Evolutionary conservation across 2,888 invertebrate species (phyloP).

Genomic region (Ormia ochracea): DNA sequence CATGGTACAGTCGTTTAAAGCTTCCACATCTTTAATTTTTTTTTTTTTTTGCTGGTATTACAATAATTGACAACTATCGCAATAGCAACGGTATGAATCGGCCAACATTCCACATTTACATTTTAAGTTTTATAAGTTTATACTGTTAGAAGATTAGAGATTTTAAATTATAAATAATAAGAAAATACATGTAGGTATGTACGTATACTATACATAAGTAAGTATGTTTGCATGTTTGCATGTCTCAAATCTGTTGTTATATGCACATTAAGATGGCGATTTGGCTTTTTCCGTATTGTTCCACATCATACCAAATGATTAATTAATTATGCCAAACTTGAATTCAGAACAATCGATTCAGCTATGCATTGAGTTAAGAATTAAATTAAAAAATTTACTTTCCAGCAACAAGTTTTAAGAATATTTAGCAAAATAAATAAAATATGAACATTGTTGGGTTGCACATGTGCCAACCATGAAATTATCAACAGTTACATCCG

Average conservation of each 20-base stretch:
- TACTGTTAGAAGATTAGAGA: slow-evolving; percentile 16
- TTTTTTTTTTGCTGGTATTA: slow-evolving; percentile 17
- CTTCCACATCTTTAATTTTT: no score
- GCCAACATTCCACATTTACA: slow-evolving; percentile 53
- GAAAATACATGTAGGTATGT: slow-evolving; percentile 31
- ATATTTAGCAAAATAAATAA: no score
- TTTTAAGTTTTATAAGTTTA: slow-evolving; percentile 33
- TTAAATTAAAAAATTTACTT: no score
- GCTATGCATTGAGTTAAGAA: no score
- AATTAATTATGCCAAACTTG: no score
- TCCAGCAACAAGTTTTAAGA: no score
- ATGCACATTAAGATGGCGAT: background rate
- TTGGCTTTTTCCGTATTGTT: background rate
- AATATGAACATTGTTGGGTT: no score
- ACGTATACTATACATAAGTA: slow-evolving; percentile 25
- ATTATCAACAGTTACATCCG: no score
- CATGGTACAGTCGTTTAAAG: slow-evolving; percentile 16
- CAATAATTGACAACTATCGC: slow-evolving; percentile 7
- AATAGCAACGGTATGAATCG: slow-evolving; percentile 29
- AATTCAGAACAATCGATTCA: no score
- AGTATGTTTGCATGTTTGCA: background rate
- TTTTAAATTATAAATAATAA: slow-evolving; percentile 25
- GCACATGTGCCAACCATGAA: no score
- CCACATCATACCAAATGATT: background rate
- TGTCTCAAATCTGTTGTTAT: background rate